Evolutionary conservation across 2,113 vertebrate species (phyloP).

Genomic region (Sterrhoptilus dennistouni): DNA sequence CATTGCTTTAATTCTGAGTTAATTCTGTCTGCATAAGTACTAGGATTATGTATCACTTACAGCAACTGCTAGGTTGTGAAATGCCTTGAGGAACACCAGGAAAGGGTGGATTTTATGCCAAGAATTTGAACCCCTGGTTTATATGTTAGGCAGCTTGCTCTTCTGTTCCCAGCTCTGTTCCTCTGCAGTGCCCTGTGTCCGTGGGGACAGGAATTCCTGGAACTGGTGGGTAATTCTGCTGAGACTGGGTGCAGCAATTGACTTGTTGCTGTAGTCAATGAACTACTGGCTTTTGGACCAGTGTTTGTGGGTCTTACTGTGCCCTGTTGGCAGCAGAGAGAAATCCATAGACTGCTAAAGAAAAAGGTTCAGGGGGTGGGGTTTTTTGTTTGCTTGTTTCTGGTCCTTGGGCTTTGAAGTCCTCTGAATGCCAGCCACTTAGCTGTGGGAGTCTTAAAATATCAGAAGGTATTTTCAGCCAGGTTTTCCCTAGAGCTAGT

Average conservation of each 20-base stretch:
- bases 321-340: not conserved
- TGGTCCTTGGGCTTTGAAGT: not conserved
- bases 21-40: not conserved
- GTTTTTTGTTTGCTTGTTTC: not conserved
- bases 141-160: not conserved
- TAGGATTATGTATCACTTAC: not conserved
- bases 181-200: not conserved
- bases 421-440: not conserved
- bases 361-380: not conserved
- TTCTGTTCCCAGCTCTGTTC: not conserved
- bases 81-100: not conserved
- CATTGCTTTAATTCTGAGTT: constrained; percentile 11
- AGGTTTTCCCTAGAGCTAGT: not conserved
- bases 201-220: not conserved
- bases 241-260: not conserved
- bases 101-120: not conserved
- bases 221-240: not conserved
- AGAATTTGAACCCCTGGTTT: not conserved
- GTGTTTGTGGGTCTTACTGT: not conserved
- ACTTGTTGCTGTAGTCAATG: not conserved
- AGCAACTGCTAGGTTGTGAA: not conserved
- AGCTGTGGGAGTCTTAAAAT: not conserved
- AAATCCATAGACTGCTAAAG: not conserved
- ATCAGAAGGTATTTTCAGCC: not conserved
- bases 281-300: not conserved